These are phyloP conservation scores for Phocides pigmalion DNA, from an alignment of 1,140 invertebrate species.

Conservation along the genomic window DNA sequence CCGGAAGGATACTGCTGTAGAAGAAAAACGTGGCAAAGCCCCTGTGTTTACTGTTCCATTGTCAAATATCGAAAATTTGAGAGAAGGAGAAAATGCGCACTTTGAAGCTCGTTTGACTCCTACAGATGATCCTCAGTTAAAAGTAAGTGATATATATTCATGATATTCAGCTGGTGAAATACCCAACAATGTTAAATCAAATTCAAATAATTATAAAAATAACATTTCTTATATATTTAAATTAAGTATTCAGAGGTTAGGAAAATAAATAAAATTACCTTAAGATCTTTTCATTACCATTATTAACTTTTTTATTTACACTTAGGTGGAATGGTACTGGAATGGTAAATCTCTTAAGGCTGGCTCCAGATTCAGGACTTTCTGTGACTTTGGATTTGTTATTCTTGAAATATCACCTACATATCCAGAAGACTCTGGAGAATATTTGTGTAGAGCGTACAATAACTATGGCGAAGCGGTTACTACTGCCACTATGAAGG, in stretches of 20 bases:
- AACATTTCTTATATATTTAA: no score
- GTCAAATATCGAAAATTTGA: constrained; percentile 92
- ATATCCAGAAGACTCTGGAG: constrained; percentile 97
- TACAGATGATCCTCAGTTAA: constrained; percentile 96
- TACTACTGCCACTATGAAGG: constrained; percentile 95
- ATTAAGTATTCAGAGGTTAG: no score
- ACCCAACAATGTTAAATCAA: no score
- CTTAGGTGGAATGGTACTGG: constrained; percentile 96
- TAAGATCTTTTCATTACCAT: not conserved
- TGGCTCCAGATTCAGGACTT: constrained; percentile 95
- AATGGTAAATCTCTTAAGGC: constrained; percentile 95
- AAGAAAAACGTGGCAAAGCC: constrained; percentile 90
- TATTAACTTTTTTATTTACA: constrained; percentile 31
- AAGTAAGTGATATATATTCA: constrained; percentile 83
- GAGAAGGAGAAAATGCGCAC: constrained; percentile 96
- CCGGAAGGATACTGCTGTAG: constrained; percentile 87
- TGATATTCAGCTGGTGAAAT: no score
- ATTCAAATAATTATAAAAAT: no score
- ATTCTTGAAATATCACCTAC: constrained; percentile 97
- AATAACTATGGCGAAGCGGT: constrained; percentile 97
- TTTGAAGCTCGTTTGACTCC: constrained; percentile 97
- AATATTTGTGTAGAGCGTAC: constrained; percentile 95
- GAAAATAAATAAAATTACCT: no score
- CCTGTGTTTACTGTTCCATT: constrained; percentile 96
- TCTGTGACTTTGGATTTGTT: constrained; percentile 98